Base-by-base conservation (phyloP, 2,797 vertebrate genomes). In the Eremophila alpestris region DNA sequence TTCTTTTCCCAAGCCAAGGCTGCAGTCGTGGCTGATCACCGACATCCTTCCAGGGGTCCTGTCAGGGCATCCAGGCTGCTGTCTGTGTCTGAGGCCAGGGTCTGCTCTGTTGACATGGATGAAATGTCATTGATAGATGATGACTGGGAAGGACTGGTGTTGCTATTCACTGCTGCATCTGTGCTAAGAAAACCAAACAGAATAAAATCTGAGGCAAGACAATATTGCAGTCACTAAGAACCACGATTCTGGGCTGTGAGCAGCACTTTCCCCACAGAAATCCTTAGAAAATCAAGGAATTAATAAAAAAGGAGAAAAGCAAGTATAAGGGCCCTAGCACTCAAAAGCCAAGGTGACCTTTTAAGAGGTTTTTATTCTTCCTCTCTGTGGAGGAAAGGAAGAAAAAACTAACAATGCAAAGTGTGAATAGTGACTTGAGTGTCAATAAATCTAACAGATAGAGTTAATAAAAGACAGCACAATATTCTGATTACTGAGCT, bases 21-120 rank as follows among this genome's bases (percentile, higher is more conserved):
- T 96, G 90, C 90, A 70, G 73, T 91, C 90, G 19, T 86, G 71
- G 74, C 96, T 74, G 83, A 97, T 99, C 98, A 99, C 95, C 98
- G 98, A 97, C 98, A 99, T 97, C 99, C 99, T 93, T 99, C 99
- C 30, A 99, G 98, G 49, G 98, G 98, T 90, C 99, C 99, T 17
- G 99, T 98, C 88, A 99, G 98, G 94, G 99, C 98, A 95, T 99
- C 99, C 54, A 99, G 98, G 98, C 99, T 99, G 98, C 99, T 99
- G 98, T 99, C 99, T 48, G 99, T 99, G 97, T 99, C 99, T 34
- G 99, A 99, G 95, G 99, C 99, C 98, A 99, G 91, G 20, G 99
- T 99, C 97, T 99, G 99, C 98, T 99, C 99, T 46, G 99, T 99
- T 96, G 99, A 99, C 99, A 99, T 99, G 97, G 99, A 99, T 59